phyloP scores from a whole-genome alignment of 2,797 vertebrate species.

The Lacerta bilineata region DNA sequence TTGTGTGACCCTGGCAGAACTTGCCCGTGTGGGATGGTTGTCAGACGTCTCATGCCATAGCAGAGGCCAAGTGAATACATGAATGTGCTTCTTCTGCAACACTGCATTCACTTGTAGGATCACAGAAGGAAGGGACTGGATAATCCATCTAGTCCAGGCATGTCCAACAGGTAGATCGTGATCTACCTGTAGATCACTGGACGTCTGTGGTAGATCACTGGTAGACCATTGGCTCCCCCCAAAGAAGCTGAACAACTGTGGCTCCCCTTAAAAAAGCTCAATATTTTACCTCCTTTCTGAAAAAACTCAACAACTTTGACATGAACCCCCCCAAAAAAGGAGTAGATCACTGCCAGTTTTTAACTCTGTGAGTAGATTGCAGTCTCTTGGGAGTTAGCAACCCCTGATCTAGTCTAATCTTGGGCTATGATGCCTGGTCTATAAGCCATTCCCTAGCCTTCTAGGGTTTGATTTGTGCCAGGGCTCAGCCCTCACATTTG shows the following conservation, averaged over 20 bases:
- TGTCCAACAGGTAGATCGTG: too few relatives aligned
- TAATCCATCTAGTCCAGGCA: not conserved
- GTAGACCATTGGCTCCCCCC: too few relatives aligned
- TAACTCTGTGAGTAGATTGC: too few relatives aligned
- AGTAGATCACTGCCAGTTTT: too few relatives aligned
- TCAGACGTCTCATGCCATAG: not conserved
- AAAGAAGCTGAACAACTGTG: too few relatives aligned
- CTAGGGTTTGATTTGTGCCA: not conserved
- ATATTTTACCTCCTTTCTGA: too few relatives aligned
- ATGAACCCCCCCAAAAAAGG: too few relatives aligned
- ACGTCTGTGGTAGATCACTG: too few relatives aligned
- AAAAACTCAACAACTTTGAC: too few relatives aligned
- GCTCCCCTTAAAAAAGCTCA: too few relatives aligned
- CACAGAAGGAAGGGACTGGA: not conserved
- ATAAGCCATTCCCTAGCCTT: not conserved
- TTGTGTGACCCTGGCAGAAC: not conserved
- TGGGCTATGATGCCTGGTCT: not conserved
- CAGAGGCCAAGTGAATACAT: not conserved
- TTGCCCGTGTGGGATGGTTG: not conserved
- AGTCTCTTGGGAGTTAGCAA: too few relatives aligned
- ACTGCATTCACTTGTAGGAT: not conserved
- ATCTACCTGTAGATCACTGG: too few relatives aligned
- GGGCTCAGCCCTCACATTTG: not conserved
- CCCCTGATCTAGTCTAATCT: not conserved
- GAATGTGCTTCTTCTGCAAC: not conserved